Base-by-base conservation (phyloP, 1,140 invertebrate genomes). In the Planococcus citri region DNA sequence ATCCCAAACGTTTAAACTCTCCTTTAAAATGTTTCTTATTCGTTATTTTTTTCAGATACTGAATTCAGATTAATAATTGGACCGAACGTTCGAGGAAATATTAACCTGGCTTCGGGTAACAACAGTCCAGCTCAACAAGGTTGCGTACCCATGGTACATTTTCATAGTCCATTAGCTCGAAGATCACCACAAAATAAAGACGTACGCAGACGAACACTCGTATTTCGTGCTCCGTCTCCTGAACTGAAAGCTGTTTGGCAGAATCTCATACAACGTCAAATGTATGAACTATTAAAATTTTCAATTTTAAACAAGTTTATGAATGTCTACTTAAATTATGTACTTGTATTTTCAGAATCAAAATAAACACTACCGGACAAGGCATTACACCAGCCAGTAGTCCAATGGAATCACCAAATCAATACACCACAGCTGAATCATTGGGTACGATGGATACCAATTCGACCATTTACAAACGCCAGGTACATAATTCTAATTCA, bases 201-300 rank as follows among this genome's bases (percentile, higher is more conserved):
- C 14, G 80, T 81, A 0, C 80, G 85, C 61, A 83, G 86, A 72
- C 81, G 87, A 74, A 85, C 88, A 3, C 77, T 92, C 1, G 83
- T 89, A 0, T 77, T 92, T 10, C 79, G 90, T 27, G 89, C 91
- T 0, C 90, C 90, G 0, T 90, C 86, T 0, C 82, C 87, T 41
- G 91, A 93, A 76, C 78, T 91, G 8, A 93, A 93, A 76, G 89
- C 90, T 21, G 89, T 92, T 1, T 93, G 90, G 91, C 89, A 92
- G 76, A 92, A 90, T 75, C 81, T 92, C n/a, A 81, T 92, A 12
- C 88, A 92, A 73, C 81, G 90, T 71, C 90, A 92, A 80, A 90
- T 92, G 89, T 92, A n/a, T n/a, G n/a, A n/a, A n/a, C n/a, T n/a
- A n/a, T n/a, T n/a, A n/a, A n/a, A n/a, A n/a, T n/a, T n/a, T n/a